Conservation (phyloP, 1,140 invertebrate species). For the Chlorops oryzae region DNA sequence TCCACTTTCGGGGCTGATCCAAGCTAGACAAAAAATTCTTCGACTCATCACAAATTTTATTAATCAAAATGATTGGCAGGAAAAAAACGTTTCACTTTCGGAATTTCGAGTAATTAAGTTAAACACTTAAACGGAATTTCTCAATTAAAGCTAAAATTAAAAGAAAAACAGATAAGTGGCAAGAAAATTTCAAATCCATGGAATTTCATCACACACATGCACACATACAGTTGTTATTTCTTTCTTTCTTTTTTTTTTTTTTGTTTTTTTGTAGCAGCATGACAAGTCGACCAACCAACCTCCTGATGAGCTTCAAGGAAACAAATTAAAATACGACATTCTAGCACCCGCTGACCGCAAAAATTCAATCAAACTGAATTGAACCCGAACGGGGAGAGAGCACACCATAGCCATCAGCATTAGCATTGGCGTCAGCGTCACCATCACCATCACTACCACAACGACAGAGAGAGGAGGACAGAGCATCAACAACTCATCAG, state of each 20-base stretch:
- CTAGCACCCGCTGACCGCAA: conserved; percentile 25
- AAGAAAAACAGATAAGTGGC: background rate
- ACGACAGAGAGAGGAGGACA: conserved; percentile 1
- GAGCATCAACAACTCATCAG: conserved; percentile 4
- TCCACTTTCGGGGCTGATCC: too few relatives aligned
- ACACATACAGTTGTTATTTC: too few relatives aligned
- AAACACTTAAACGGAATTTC: conserved; percentile 28
- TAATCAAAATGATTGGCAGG: conserved; percentile 11
- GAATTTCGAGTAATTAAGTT: conserved; percentile 5
- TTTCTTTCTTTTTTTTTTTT: too few relatives aligned
- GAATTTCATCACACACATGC: too few relatives aligned
- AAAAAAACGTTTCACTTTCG: background rate
- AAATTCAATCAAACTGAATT: conserved; percentile 43
- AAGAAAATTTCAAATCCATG: background rate
- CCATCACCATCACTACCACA: conserved; percentile 9
- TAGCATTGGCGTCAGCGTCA: background rate
- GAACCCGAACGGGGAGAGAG: conserved; percentile 6
- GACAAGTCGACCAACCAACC: too few relatives aligned
- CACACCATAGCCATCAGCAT: background rate
- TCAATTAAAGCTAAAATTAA: conserved; percentile 37
- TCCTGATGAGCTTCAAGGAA: background rate
- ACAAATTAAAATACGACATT: background rate
- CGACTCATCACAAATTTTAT: too few relatives aligned
- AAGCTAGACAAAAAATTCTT: too few relatives aligned
- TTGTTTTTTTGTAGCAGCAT: too few relatives aligned